Evolutionary conservation across 2,797 vertebrate species (phyloP).

Genomic region (Oreortyx pictus): DNA sequence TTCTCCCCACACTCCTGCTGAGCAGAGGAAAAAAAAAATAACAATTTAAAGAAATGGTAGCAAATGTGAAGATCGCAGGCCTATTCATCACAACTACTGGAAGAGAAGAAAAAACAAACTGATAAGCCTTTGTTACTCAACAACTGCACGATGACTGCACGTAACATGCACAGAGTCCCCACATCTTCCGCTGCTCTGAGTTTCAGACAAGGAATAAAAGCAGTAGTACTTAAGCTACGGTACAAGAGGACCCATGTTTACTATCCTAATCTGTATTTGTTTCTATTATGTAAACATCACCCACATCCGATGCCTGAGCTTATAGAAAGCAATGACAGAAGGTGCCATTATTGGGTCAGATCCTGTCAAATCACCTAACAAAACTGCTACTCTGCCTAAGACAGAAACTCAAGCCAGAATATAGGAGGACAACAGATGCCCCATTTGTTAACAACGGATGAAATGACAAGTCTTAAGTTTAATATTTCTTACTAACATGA

Average conservation of each 20-base stretch:
- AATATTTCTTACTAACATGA: not conserved
- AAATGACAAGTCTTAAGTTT: not conserved
- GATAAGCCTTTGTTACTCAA: constrained; percentile 18
- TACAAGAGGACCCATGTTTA: not conserved
- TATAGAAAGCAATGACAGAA: not conserved
- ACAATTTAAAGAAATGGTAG: constrained; percentile 27
- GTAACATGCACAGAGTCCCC: not conserved
- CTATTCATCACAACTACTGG: constrained; percentile 32
- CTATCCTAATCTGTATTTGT: not conserved
- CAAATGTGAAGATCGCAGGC: constrained; percentile 41
- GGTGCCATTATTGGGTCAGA: not conserved
- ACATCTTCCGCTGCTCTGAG: not conserved
- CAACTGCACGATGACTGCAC: fast-evolving
- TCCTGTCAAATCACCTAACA: not conserved
- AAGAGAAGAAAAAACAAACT: constrained; percentile 28
- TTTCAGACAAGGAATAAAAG: not conserved
- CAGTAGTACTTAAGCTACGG: not conserved
- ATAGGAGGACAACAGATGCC: not conserved
- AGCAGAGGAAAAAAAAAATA: constrained; percentile 7
- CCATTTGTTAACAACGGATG: not conserved
- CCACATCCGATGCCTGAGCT: not conserved
- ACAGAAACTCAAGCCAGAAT: not conserved
- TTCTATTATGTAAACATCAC: not conserved
- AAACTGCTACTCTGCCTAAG: not conserved
- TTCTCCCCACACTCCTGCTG: constrained; percentile 50